Evolutionary conservation across 2,113 vertebrate genomes (phyloP).

Genomic region (Passer domesticus): DNA sequence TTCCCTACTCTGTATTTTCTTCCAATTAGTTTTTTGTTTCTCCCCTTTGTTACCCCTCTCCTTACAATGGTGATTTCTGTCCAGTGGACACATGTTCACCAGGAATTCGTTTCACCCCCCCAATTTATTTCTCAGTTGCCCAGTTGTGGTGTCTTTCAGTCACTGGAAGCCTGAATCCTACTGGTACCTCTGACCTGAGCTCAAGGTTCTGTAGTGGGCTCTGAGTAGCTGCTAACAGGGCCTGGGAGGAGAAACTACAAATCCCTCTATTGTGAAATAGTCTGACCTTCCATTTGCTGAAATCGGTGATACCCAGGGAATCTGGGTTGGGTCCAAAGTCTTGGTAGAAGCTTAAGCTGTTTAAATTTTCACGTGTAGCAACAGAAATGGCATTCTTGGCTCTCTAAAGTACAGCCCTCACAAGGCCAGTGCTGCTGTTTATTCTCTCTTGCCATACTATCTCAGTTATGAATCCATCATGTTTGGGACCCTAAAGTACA

Average conservation of each 20-base stretch:
- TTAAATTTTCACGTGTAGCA: conserved; percentile 25
- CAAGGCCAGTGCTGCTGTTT: not conserved
- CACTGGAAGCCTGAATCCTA: not conserved
- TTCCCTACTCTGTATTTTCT: not conserved
- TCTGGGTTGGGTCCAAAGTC: conserved; percentile 25
- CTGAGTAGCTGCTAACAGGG: not conserved
- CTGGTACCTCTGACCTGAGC: not conserved
- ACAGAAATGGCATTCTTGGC: conserved; percentile 37
- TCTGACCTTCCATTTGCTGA: not conserved
- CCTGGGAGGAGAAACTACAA: conserved; percentile 3
- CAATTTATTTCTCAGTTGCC: not conserved
- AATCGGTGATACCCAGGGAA: not conserved
- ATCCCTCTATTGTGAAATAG: conserved; percentile 27
- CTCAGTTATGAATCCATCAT: conserved; percentile 32
- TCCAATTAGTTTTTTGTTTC: not conserved
- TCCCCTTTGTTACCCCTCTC: not conserved
- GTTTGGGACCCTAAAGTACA: conserved; percentile 27
- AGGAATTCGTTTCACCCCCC: not conserved
- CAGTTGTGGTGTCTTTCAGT: not conserved
- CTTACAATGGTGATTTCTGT: not conserved
- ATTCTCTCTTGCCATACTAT: not conserved
- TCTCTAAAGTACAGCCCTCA: conserved; percentile 12
- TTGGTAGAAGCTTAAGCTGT: conserved; percentile 35
- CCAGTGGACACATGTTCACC: not conserved
- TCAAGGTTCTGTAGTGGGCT: not conserved